Percentiles rank a stretch among this genome's conserved stretches.
Evolutionary conservation across 2,888 invertebrate species (phyloP).

Genomic region (Nomada ferruginata): DNA sequence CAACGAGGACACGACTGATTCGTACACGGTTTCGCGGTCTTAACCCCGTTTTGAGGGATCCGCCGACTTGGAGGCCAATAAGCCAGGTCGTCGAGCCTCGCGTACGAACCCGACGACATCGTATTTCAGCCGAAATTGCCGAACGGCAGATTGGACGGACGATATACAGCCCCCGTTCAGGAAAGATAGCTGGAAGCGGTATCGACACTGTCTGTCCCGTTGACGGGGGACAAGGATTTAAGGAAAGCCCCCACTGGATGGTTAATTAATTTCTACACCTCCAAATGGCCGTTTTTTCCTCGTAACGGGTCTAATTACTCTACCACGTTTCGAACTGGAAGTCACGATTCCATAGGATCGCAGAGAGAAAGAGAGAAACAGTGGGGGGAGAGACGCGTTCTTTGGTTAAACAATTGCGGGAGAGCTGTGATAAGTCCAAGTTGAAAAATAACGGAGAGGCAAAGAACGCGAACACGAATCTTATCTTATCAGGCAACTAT

Average conservation of each 20-base stretch:
- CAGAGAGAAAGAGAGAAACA: too few relatives aligned
- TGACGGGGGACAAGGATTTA: constrained; percentile 58
- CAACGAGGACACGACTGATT: constrained; percentile 2
- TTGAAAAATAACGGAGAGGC: constrained; percentile 15
- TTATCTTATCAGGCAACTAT: constrained; percentile 46
- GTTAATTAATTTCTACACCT: constrained; percentile 65
- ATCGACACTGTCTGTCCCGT: constrained; percentile 66
- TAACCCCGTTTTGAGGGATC: constrained; percentile 77
- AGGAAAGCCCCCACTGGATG: constrained; percentile 58
- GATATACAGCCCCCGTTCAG: constrained; percentile 80
- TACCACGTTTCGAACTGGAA: neutral
- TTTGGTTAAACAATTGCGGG: constrained; percentile 19
- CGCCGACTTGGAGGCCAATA: constrained; percentile 71
- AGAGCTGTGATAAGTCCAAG: constrained; percentile 5
- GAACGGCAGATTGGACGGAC: constrained; percentile 83
- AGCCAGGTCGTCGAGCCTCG: constrained; percentile 72
- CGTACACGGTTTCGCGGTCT: constrained; percentile 65
- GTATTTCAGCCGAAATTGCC: constrained; percentile 84
- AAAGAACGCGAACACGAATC: neutral
- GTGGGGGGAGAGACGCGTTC: neutral
- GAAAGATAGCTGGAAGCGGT: constrained; percentile 69
- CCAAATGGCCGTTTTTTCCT: constrained; percentile 40
- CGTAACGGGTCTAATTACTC: constrained; percentile 37
- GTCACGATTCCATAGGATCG: neutral
- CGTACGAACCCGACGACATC: constrained; percentile 82